Base-by-base conservation (phyloP, 2,797 vertebrate species). In the Eidolon dupreanum region DNA sequence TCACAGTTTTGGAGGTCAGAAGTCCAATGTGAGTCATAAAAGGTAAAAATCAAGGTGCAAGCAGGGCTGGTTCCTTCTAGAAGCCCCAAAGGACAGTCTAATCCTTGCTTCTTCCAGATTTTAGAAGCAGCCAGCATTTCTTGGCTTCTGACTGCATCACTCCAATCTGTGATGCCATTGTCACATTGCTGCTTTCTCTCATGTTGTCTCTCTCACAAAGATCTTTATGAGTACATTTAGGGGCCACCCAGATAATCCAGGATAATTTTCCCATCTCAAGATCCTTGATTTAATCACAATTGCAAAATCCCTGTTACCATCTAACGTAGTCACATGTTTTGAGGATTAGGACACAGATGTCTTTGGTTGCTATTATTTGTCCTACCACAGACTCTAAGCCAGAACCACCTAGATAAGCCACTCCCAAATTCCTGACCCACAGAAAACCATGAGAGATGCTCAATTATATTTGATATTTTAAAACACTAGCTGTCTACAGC, bases 161-260 rank as follows among this genome's bases (percentile, higher is more conserved):
- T 51, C 51, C 0, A 0, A 1, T 16, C 24, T 0, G 3, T 16
- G 10, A 8, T 31, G 49, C 55, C 11, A 0, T 38, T 38, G 51
- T 19, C 5, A 33, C 15, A 6, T 5, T 55, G 28, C 33, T 75
- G 59, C n/a, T 43, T 19, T 53, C 24, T 5, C 24, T 31, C 4
- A 0, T 36, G 36, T 15, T 49, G 49, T 79, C 31, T n/a, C 66
- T 73, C 73, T 38, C 63, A 3, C 22, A 49, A 77, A 36, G 26
- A 68, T 26, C 36, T 12, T 74, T 43, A 6, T 10, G 36, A 33
- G 41, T 26, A 46, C 13, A 49, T 7, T 24, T 24, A 38, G 9
- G 24, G 16, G 3, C 36, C 13, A 16, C 41, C 20, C 46, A 9
- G 49, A 59, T 38, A 87, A 26, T 61, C 78, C 66, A 38, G 36